Base-by-base conservation (phyloP, 2,888 invertebrate species). In the Gymnosoma rotundatum region DNA sequence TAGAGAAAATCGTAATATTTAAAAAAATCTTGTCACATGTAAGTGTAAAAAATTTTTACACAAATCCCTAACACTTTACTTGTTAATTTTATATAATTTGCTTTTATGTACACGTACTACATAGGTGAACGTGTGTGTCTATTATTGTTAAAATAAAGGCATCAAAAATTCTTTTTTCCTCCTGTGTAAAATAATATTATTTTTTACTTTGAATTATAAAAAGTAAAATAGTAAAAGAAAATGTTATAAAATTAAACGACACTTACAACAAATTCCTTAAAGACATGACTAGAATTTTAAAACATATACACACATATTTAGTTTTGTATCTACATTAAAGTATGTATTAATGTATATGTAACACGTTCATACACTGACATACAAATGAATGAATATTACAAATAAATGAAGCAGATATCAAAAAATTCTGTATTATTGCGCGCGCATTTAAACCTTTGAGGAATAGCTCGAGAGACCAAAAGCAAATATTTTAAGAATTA, bases 191-290 rank as follows among this genome's bases (percentile, higher is more conserved):
- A 50, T 48, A 45, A 38, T 25, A 32, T 54, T 50, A 0, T 25
- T 36, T 66, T 12, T 25, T 36, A 50, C 52, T 21, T 54, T 69
- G 3, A 42, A 45, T 25, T 16, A n/a, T 20, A 38, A 25, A 32
- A 50, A 64, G 6, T 42, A 32, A 12, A 54, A 18, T 9, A 73
- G 36, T 7, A 58, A 63, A 52, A 66, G 45, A 36, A 32, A 32
- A 32, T 32, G 8, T 7, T 5, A 32, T 32, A 32, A 32, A 32
- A 54, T 58, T 69, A 82, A 64, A 72, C 66, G 70, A 60, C 60
- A 66, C 66, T 72, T 64, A 16, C 42, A 75, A 58, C 64, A 70
- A 64, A 64, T 75, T 75, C 70, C 70, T 70, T 58, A 32, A 75
- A 69, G 75, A 74, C 52, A 54, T 80, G 66, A 50, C 32, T 61